Conservation (phyloP, 2,113 vertebrate genomes). For the Dissostichus mawsoni region DNA sequence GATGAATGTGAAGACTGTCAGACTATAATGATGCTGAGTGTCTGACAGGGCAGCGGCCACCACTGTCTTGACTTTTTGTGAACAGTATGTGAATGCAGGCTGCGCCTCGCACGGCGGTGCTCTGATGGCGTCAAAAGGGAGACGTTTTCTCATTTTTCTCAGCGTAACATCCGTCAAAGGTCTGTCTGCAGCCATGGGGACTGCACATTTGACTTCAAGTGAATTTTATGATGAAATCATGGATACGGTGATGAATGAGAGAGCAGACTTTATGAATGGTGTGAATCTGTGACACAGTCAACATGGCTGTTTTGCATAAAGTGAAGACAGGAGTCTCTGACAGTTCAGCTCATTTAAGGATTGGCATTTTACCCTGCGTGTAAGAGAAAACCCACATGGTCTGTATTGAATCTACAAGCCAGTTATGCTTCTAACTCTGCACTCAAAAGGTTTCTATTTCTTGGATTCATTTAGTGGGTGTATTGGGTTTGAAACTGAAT, state of each 20-base stretch:
- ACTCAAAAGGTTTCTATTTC: constrained; percentile 44
- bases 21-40: constrained; percentile 38
- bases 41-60: constrained; percentile 45
- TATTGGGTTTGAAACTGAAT: constrained; percentile 27
- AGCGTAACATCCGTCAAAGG: constrained; percentile 23
- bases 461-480: constrained; percentile 43
- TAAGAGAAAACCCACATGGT: constrained; percentile 25
- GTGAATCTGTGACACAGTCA: constrained; percentile 32
- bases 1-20: constrained; percentile 51
- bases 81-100: constrained; percentile 27
- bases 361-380: constrained; percentile 38
- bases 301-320: background rate
- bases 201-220: constrained; percentile 6
- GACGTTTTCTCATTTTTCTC: constrained; percentile 2
- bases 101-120: constrained; percentile 25
- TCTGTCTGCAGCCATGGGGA: background rate
- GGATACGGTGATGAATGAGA: constrained; percentile 27
- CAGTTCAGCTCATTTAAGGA: constrained; percentile 39
- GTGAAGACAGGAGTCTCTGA: constrained; percentile 43
- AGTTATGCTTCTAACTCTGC: constrained; percentile 36
- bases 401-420: constrained; percentile 34
- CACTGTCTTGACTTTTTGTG: constrained; percentile 52
- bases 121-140: constrained; percentile 18
- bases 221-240: constrained; percentile 10
- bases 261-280: constrained; percentile 33